Conservation (phyloP, 64 coral and sea anemone species). For the Montipora sp. region DNA sequence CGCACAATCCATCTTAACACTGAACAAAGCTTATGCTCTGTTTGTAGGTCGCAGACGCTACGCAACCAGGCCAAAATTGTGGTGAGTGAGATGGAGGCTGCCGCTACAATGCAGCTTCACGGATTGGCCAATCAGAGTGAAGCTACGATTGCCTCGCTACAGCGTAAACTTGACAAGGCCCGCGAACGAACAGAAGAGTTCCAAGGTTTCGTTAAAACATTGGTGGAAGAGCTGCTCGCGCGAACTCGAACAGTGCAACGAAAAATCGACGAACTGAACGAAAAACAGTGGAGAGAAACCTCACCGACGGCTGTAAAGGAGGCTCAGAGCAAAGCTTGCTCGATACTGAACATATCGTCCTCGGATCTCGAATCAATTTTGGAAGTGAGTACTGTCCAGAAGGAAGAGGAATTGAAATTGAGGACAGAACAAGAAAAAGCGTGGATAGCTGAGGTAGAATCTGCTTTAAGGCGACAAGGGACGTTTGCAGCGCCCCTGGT, state of each 20-base stretch:
- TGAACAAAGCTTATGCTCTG: background rate
- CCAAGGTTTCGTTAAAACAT: constrained; percentile 75
- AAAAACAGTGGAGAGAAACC: constrained; percentile 40
- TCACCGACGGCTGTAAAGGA: constrained; percentile 46
- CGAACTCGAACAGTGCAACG: constrained; percentile 6
- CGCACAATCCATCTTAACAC: too few species aligned
- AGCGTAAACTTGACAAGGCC: constrained; percentile 70
- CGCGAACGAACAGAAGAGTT: constrained; percentile 84
- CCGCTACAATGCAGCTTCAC: constrained; percentile 88
- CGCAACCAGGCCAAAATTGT: constrained; percentile 91
- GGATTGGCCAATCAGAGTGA: constrained; percentile 96
- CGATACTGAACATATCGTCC: constrained; percentile 76
- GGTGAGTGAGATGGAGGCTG: constrained; percentile 95
- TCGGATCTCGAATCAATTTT: constrained; percentile 64
- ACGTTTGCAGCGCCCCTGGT: constrained; percentile 58
- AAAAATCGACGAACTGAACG: constrained; percentile 6
- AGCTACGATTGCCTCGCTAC: constrained; percentile 72
- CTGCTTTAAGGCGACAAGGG: constrained; percentile 38
- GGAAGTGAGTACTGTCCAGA: constrained; percentile 36
- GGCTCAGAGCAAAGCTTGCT: constrained; percentile 71
- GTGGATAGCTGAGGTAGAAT: constrained; percentile 31
- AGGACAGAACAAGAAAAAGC: constrained; percentile 4
- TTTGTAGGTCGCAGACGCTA: constrained; percentile 76
- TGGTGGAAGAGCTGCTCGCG: constrained; percentile 45
- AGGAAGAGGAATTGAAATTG: background rate